phyloP scores from a whole-genome alignment of 92 coral and sea anemone genomes.

The Phenganax stokvisi region DNA sequence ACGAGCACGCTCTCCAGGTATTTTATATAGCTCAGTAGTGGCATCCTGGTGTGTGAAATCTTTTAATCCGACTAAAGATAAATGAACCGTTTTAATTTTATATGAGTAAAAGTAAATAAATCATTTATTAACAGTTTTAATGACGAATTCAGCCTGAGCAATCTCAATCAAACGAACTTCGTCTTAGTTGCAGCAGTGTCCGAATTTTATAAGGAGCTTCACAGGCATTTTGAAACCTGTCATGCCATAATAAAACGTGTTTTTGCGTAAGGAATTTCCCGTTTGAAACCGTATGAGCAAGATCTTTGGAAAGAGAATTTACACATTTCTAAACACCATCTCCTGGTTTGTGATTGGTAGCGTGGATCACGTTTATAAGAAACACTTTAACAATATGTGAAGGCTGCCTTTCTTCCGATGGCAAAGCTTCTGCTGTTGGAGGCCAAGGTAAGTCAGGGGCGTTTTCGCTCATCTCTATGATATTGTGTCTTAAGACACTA shows the following conservation, averaged over 20 bases:
- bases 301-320: background rate
- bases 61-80: no score
- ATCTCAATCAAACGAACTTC: constrained; percentile 1
- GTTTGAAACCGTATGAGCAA: background rate
- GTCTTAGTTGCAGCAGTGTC: constrained; percentile 4
- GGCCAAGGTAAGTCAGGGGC: constrained; percentile 5
- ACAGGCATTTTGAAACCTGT: constrained; percentile 1
- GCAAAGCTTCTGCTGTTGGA: background rate
- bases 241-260: background rate
- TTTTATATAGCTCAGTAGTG: no score
- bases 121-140: no score
- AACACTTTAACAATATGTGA: background rate
- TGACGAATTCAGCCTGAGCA: background rate
- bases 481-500: background rate
- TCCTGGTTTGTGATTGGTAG: background rate
- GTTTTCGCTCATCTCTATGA: background rate
- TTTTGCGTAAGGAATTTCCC: background rate
- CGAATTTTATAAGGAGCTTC: background rate
- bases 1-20: no score
- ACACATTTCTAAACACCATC: background rate
- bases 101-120: no score
- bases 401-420: background rate
- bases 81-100: no score
- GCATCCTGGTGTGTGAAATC: no score
- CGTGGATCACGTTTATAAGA: constrained; percentile 1